phyloP scores from a whole-genome alignment of 2,113 vertebrate species.

The Smithornis capensis region DNA sequence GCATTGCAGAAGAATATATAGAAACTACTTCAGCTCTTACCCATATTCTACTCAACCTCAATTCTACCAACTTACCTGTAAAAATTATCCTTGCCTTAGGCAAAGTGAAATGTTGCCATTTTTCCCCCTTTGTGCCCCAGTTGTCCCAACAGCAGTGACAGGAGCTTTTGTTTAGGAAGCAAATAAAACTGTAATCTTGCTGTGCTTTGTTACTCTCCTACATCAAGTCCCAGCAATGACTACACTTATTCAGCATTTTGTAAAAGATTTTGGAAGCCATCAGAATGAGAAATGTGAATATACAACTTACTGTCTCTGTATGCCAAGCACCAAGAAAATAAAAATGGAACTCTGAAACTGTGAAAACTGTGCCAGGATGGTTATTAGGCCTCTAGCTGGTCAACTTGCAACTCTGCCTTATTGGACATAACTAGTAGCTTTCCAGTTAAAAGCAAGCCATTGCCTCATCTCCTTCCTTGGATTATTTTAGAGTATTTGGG shows the following conservation, averaged over 20 bases:
- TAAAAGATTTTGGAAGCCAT: neutral
- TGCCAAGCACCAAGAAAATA: neutral
- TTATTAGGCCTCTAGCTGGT: neutral
- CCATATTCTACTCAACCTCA: neutral
- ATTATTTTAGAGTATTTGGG: conserved; percentile 28
- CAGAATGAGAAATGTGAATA: neutral
- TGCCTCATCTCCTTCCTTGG: conserved; percentile 18
- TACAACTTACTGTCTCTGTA: neutral
- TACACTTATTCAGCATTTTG: neutral
- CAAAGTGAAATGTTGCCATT: neutral
- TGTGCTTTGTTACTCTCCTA: neutral
- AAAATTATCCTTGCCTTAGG: neutral
- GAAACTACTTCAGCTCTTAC: neutral
- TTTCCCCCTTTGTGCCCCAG: neutral
- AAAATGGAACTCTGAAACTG: neutral
- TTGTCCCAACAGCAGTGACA: neutral
- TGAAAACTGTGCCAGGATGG: neutral
- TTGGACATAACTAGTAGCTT: neutral
- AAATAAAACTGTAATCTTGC: neutral
- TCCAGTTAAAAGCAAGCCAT: neutral
- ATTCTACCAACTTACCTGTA: neutral
- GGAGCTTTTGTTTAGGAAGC: neutral
- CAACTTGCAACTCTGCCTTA: neutral
- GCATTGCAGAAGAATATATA: neutral
- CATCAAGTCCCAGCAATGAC: neutral